Base-by-base conservation (phyloP, 1,140 invertebrate species). In the Venustaconcha ellipsiformis region DNA sequence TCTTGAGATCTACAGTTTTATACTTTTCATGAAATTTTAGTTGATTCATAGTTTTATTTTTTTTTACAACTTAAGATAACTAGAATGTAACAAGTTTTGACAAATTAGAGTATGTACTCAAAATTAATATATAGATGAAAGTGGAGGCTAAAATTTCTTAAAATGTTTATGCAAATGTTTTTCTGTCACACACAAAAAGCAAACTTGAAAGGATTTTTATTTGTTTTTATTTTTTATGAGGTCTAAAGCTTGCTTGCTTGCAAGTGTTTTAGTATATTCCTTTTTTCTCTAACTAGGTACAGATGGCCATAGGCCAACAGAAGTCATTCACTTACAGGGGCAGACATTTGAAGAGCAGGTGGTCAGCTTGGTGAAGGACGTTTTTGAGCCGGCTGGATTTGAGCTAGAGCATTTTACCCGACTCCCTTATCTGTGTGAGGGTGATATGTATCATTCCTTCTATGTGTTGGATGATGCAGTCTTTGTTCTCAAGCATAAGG, bases 401-500 rank as follows among this genome's bases (percentile, higher is more conserved):
- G 90, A 93, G 75, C 91, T 98, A 13, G 88, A 93, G 1, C 90
- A 91, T 6, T 98, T 96, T 95, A 93, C 95, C 14, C 92, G 94
- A 84, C 90, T 97, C 23, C 96, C 97, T 4, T 99, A 99, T 90
- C 90, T 99, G 14, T 98, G 96, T 90, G 96, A 99, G 90, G 97
- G 97, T 0, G 96, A 98, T 89, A 90, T 98, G n/a, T 92, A 94
- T 26, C 95, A 97, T 86, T 94, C 95, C 0, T 98, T 95, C 89
- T 98, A 97, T 90, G 95, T 95, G 92, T 91, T 99, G 14, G 93
- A 95, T 82, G 96, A 99, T 91, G 94, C 94, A 18, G 88, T 99
- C 1, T 96, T 98, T 79, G 86, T 93, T 8, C 82, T 93, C 14
- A 88, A 86, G 80, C 68, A 81, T 8, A 84, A 81, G 60, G 73